Evolutionary conservation across 1,140 invertebrate species (phyloP), one percentile per base, ranked within the genome.

Genomic region (Tyrophagus putrescentiae): DNA sequence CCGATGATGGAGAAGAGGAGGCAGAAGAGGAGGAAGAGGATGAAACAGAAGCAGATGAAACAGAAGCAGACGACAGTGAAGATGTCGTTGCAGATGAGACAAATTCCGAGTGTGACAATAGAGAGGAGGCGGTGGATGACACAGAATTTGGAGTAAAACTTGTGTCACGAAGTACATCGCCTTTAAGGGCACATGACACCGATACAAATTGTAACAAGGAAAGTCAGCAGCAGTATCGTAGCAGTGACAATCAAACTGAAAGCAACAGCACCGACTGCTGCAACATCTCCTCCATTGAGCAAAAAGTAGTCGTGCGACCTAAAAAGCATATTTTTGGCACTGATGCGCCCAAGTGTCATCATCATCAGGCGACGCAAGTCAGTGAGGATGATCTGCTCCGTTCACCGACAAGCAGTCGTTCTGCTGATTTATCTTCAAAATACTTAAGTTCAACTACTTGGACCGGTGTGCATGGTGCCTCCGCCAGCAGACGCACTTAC

Each of bases 341-440:
- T 29, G 31, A 48, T 21, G 9, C 45, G n/a, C 9, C n/a, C 32
- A 28, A 31, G 39, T 54, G 52, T 54, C 52, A 54, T 54, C 52
- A 54, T 54, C 52, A 54, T 54, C 52, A 54, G 39, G 52, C 52
- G 27, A 54, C 16, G 39, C 52, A 54, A 31, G 28, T 27, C 9
- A 31, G 6, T 29, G 18, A 48, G 7, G 45, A 48, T 48, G 45
- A 48, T 48, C 45, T 48, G 13, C 6, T n/a, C n/a, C n/a, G n/a
- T n/a, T n/a, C 28, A 11, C 4, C 13, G 16, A 54, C 25, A 11
- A 13, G 25, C 13, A 31, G 27, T 13, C 11, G 18, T 53, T 13
- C 13, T 18, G 25, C 9, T 27, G 52, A 54, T 54, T 54, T 13
- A 31, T 3, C 13, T 28, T 31, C 52, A 25, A 54, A 54, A 27